Base-by-base conservation (phyloP, 2,113 vertebrate genomes). In the Macquaria ambigua region DNA sequence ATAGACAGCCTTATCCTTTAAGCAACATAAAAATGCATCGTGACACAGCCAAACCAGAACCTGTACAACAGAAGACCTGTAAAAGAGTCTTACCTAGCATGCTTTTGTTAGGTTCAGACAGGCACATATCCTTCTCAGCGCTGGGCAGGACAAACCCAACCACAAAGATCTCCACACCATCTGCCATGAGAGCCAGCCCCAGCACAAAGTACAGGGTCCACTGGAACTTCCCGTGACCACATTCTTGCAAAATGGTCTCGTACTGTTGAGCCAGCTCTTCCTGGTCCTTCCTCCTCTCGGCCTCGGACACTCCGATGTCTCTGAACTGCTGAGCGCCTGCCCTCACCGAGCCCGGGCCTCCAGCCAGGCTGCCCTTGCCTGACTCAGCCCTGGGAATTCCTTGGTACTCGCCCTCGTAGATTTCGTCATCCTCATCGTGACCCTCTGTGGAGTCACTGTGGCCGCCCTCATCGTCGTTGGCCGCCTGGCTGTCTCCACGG, bases 381-480 rank as follows among this genome's bases (percentile, higher is more conserved):
- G 98, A 97, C 2, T 98, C 97, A 0, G 97, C 97, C 67, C 97
- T 93, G 56, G 98, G 98, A 71, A 99, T 99, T 4, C 98, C 98
- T 84, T 99, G 98, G 88, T 99, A 99, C 55, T 99, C 98, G 3
- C 98, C 98, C 87, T 99, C 98, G 0, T 99, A 99, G 93, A 99
- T 99, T 90, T 99, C 98, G 0, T 99, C 98, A 1, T 99, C 98
- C 82, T 99, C 98, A 0, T 99, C 98, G 0, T 99, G 98, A 6
- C 98, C 98, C 58, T 99, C 98, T 0, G 98, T 99, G 88, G 98
- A 99, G 0, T 99, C 98, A 0, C 98, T 99, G 88, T 98, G 98
- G 0, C 96, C 98, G 0, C 93, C 96, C 18, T 99, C 98, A 0
- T 96, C 95, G 0, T 96, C 95, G 0, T 97, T 97, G 46, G 97